phyloP scores from a whole-genome alignment of 2,888 invertebrate species.

The Stenodera caucasica region DNA sequence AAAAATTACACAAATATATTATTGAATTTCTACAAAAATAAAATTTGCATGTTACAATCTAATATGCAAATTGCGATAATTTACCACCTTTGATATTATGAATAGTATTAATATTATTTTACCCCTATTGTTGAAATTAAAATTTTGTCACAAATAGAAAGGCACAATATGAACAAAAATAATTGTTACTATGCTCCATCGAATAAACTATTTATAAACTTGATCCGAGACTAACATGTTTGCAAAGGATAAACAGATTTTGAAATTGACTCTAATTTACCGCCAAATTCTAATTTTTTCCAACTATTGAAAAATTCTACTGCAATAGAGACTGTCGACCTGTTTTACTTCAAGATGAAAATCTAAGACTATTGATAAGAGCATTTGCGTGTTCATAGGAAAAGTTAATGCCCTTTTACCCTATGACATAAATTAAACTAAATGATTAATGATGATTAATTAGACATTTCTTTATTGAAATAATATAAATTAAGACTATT shows the following conservation, averaged over 20 bases:
- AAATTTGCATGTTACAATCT: conserved; percentile 14
- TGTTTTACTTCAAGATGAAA: background rate
- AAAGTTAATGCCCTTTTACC: background rate
- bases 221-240: background rate
- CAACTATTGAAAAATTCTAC: background rate
- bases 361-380: background rate
- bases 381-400: background rate
- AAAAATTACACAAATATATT: no score
- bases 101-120: no score
- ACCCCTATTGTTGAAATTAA: background rate
- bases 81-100: background rate
- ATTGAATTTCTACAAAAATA: conserved; percentile 4
- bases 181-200: background rate
- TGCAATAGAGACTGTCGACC: background rate
- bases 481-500: background rate
- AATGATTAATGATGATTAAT: conserved; percentile 1
- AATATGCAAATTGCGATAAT: conserved; percentile 14
- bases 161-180: background rate
- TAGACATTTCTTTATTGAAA: conserved; percentile 12
- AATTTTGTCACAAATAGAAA: background rate
- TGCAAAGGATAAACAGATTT: background rate
- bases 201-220: background rate
- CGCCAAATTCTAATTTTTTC: background rate
- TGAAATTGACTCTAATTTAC: background rate
- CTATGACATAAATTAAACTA: background rate